Base-by-base conservation (phyloP, 2,113 vertebrate genomes). In the Ceratotherium simum region DNA sequence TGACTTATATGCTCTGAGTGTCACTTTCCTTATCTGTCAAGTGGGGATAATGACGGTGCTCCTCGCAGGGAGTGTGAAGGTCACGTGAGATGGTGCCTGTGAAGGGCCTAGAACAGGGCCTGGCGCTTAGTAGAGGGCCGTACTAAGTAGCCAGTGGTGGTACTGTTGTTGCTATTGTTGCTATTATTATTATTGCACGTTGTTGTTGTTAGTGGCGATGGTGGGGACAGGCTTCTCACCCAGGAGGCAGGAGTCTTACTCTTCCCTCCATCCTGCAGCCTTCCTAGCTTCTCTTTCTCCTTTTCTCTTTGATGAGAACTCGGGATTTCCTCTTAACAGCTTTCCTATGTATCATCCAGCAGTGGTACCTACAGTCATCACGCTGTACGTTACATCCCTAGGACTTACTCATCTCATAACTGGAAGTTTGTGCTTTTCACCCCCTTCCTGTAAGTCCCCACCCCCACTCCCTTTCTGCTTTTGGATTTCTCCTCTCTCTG, bases 111-210 rank as follows among this genome's bases (percentile, higher is more conserved):
- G 51, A 48, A 9, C 8, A 6, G 65, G 0, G 25, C 3, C 23
- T 25, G 25, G 39, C 21, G 3, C 27, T 0, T 5, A 2, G 33
- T 5, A 12, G 39, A 13, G 72, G 79, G 29, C 48, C 5, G 0
- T 2, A 2, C 48, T 6, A 10, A 33, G 67, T 42, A 10, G 21
- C 8, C 0, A 2, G 20, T 5, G 21, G 33, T 16, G 2, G 56
- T 8, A 3, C 7, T 16, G 2, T n/a, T 8, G 1, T 33, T 27
- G 7, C 25, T 82, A 14, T 12, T 14, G 5, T 16, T 1, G 0
- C 21, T 48, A 4, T 42, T 20, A 8, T 27, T 51, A 3, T 31
- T 31, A 2, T 3, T 5, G 18, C 14, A 1, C 4, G 5, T 81
- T 0, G 25, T 60, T 54, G 17, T 54, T 67, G 5, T 4, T 31